A percentile compares a stretch with the other conserved stretches of the same genome.
Evolutionary conservation across 1,140 invertebrate species (phyloP).

Genomic region (Zaprionus taronus): DNA sequence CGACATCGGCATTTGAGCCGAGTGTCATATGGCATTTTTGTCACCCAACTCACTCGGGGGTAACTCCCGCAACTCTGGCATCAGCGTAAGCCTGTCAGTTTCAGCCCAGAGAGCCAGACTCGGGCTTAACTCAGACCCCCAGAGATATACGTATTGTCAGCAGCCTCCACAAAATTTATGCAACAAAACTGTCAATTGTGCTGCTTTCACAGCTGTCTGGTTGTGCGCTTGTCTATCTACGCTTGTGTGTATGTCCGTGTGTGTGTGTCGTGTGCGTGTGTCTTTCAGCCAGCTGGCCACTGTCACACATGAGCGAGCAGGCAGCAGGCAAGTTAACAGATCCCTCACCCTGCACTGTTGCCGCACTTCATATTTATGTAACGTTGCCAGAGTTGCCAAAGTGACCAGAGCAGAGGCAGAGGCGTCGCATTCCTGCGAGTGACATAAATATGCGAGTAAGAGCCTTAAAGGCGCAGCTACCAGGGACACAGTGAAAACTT

Average conservation of each 20-base stretch:
- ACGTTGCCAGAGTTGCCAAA: conserved; percentile 23
- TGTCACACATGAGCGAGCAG: conserved; percentile 55
- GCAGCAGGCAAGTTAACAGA: conserved; percentile 45
- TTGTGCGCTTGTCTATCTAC: too few species aligned
- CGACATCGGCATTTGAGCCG: conserved; percentile 15
- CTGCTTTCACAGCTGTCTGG: conserved; percentile 21
- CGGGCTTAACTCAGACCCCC: background rate
- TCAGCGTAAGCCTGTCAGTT: conserved; percentile 39
- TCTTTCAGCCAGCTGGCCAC: conserved; percentile 48
- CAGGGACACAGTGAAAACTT: conserved; percentile 52
- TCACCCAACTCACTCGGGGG: conserved; percentile 13
- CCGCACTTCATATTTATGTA: conserved; percentile 48
- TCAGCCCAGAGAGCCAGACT: conserved; percentile 20
- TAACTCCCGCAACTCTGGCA: conserved; percentile 1
- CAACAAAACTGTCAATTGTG: conserved; percentile 55
- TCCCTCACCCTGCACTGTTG: background rate
- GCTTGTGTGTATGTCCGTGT: background rate
- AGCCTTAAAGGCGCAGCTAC: conserved; percentile 66
- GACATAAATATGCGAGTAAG: conserved; percentile 80
- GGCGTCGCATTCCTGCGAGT: conserved; percentile 55
- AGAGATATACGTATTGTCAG: conserved; percentile 21
- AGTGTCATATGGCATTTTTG: conserved; percentile 42
- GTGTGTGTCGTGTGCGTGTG: background rate
- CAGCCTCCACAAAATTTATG: conserved; percentile 46
- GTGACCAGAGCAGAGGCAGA: conserved; percentile 31